Percentiles rank a stretch among this genome's conserved stretches.
phyloP scores from a whole-genome alignment of 2,797 vertebrate genomes.

The Rhabdophis nuchalis region DNA sequence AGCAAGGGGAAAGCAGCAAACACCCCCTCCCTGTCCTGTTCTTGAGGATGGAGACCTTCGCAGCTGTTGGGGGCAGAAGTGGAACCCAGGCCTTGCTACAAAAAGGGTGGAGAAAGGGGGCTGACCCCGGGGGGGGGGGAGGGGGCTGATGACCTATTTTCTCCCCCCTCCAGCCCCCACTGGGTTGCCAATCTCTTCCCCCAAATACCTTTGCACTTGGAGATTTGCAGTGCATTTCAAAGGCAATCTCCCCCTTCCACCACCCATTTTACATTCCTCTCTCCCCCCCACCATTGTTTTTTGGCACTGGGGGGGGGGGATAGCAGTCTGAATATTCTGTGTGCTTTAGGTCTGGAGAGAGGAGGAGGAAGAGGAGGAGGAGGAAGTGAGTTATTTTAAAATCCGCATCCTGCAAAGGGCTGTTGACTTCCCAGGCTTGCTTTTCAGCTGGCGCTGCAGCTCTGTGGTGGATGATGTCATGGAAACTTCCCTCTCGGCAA shows the following conservation, averaged over 20 bases:
- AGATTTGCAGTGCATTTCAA: neutral
- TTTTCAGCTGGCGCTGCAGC: slow-evolving; percentile 30
- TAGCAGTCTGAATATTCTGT: neutral
- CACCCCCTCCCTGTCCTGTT: neutral
- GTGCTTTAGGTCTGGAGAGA: slow-evolving; percentile 4
- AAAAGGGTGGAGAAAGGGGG: neutral
- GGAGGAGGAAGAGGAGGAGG: neutral
- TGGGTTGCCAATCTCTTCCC: neutral
- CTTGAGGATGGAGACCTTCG: fast-evolving
- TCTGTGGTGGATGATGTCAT: slow-evolving; percentile 63
- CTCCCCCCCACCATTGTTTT: neutral
- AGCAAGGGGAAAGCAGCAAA: neutral
- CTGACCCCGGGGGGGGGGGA: neutral
- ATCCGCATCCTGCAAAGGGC: slow-evolving; percentile 28
- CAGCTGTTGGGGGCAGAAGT: neutral
- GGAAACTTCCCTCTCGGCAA: slow-evolving; percentile 38
- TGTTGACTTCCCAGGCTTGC: slow-evolving; percentile 58
- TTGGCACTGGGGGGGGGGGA: too few species aligned
- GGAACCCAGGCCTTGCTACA: fast-evolving
- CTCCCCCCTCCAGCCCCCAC: neutral
- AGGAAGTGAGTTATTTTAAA: slow-evolving; percentile 18
- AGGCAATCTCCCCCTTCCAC: neutral
- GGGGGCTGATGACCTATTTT: neutral
- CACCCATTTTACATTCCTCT: neutral
- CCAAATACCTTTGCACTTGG: neutral